A percentile compares a stretch with the other conserved stretches of the same genome.
Evolutionary conservation across 2,888 invertebrate species (phyloP).

Genomic region (Chaitophorus viminalis): DNA sequence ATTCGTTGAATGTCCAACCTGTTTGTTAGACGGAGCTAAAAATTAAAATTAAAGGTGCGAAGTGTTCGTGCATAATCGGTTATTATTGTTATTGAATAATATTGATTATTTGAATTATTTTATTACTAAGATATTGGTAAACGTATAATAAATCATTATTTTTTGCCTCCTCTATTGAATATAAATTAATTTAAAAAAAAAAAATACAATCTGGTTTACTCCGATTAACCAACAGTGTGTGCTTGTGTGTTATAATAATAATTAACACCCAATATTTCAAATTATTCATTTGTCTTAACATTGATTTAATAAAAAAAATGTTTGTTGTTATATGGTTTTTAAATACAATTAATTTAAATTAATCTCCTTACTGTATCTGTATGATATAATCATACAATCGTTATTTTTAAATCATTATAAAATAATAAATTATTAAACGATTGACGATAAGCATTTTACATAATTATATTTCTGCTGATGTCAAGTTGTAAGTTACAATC

Average conservation of each 20-base stretch:
- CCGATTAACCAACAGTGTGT: background rate
- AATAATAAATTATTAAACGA: no score
- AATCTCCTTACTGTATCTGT: no score
- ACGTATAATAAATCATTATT: constrained; percentile 7
- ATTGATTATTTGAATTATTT: constrained; percentile 2
- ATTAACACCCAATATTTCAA: constrained; percentile 32
- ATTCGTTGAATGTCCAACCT: constrained; percentile 17
- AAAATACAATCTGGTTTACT: background rate
- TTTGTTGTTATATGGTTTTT: background rate
- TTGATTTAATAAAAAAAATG: background rate
- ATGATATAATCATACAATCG: no score
- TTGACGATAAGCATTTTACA: background rate
- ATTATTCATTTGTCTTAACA: background rate
- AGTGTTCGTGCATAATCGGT: constrained; percentile 13
- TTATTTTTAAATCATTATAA: no score
- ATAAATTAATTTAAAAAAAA: background rate
- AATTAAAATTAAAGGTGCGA: constrained; percentile 30
- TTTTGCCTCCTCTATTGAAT: background rate
- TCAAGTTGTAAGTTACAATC: background rate
- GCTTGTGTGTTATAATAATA: no score
- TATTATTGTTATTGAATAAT: background rate
- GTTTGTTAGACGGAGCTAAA: background rate
- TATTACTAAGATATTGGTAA: background rate
- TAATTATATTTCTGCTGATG: background rate
- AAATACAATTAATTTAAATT: background rate